Conservation (phyloP, 2,797 vertebrate genomes). For the Paedocypris micromegethes region DNA sequence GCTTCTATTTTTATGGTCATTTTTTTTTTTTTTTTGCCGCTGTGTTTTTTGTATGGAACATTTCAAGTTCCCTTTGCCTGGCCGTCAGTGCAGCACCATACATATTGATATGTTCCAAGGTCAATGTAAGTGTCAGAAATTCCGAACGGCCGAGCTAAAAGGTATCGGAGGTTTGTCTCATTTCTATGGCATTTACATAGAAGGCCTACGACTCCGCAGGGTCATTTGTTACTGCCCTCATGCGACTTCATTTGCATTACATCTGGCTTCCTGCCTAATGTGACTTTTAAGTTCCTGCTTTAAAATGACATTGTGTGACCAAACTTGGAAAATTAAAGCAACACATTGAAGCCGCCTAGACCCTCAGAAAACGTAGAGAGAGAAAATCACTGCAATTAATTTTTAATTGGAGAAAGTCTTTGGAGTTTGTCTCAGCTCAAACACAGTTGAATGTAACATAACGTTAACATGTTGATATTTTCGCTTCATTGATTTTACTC, state of each 20-base stretch:
- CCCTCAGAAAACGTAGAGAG: too few relatives aligned
- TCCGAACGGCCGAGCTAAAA: conserved; percentile 8
- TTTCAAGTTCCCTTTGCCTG: conserved; percentile 2
- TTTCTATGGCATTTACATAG: conserved; percentile 9
- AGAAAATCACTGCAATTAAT: too few relatives aligned
- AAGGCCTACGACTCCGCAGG: neutral
- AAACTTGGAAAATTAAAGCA: conserved; percentile 6
- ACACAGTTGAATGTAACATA: too few relatives aligned
- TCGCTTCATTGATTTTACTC: conserved; percentile 1
- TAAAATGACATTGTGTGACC: conserved; percentile 22
- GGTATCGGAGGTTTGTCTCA: neutral
- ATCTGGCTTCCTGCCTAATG: conserved; percentile 22
- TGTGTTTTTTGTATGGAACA: conserved; percentile 7
- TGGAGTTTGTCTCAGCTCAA: too few relatives aligned
- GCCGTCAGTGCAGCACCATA: neutral
- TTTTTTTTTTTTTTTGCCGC: neutral
- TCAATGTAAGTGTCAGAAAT: conserved; percentile 1
- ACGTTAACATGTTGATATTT: neutral
- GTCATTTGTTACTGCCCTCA: conserved; percentile 19
- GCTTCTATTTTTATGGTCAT: neutral
- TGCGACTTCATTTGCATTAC: conserved; percentile 25
- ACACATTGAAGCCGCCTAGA: too few relatives aligned
- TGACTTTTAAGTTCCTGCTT: conserved; percentile 20
- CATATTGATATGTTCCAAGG: conserved; percentile 2
- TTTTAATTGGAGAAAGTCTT: too few relatives aligned